Evolutionary conservation across 2,113 vertebrate species (phyloP).

Genomic region (Halcyon senegalensis): DNA sequence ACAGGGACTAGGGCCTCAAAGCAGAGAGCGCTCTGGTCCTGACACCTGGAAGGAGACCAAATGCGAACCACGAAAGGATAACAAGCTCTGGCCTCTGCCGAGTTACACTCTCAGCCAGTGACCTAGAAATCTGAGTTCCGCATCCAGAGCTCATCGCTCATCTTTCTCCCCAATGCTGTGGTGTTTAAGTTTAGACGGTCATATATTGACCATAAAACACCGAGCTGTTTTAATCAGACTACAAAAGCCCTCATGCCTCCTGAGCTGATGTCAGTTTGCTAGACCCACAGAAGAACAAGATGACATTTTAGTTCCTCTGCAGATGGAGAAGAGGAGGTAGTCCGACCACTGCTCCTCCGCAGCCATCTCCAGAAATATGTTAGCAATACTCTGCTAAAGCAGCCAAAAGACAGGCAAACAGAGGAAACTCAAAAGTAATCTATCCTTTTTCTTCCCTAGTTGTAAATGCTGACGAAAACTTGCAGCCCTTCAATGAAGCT

Average conservation of each 20-base stretch:
- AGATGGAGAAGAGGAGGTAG: background rate
- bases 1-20: background rate
- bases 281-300: background rate
- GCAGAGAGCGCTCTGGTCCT: background rate
- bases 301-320: background rate
- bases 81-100: background rate
- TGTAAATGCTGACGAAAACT: conserved; percentile 33
- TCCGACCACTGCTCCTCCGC: background rate
- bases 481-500: background rate
- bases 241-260: background rate
- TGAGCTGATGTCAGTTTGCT: background rate
- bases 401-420: background rate
- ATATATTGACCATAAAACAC: background rate
- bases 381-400: background rate
- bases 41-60: conserved; percentile 19
- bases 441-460: background rate
- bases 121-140: conserved; percentile 26
- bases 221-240: background rate
- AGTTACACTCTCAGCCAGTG: background rate
- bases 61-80: background rate
- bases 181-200: background rate
- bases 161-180: background rate
- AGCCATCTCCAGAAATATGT: background rate
- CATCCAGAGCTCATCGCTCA: background rate
- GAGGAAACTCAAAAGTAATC: background rate